Conservation (phyloP, 2,797 vertebrate species). For the Semaprochilodus insignis region DNA sequence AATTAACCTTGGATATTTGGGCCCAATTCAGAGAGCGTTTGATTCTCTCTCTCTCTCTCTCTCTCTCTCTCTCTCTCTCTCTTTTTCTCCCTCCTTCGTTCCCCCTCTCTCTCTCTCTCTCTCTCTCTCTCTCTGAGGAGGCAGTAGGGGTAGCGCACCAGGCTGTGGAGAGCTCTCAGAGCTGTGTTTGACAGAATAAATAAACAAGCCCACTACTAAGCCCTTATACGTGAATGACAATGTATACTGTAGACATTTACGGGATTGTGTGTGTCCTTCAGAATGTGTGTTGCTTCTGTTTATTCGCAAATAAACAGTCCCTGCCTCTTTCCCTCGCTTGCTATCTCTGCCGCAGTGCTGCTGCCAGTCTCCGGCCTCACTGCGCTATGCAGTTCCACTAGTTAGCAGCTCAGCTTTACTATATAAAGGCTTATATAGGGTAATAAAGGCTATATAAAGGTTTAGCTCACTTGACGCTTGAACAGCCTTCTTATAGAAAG, state of each 20-base stretch:
- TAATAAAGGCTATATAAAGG: too few relatives aligned
- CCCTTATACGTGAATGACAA: slow-evolving; percentile 75
- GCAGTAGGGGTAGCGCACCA: slow-evolving; percentile 61
- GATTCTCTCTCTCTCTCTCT: slow-evolving; percentile 84
- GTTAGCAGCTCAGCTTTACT: background rate
- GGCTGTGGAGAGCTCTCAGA: slow-evolving; percentile 86
- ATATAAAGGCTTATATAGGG: too few relatives aligned
- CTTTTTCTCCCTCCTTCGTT: slow-evolving; percentile 58
- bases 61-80: slow-evolving; percentile 57
- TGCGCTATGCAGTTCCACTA: background rate
- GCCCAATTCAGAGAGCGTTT: slow-evolving; percentile 98
- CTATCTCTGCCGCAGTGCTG: background rate
- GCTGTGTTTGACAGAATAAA: slow-evolving; percentile 79
- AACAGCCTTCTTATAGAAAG: slow-evolving; percentile 19
- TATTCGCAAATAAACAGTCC: slow-evolving; percentile 37
- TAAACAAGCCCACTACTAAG: slow-evolving; percentile 76
- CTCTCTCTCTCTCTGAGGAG: slow-evolving; percentile 33
- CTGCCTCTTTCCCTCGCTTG: slow-evolving; percentile 11
- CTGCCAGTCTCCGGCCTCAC: background rate
- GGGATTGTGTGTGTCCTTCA: slow-evolving; percentile 64
- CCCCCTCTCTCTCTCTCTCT: slow-evolving; percentile 51
- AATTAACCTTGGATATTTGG: slow-evolving; percentile 99
- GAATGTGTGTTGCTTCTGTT: slow-evolving; percentile 69
- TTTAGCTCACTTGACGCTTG: background rate
- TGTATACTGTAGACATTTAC: slow-evolving; percentile 70